Conservation (phyloP, 2,797 vertebrate species). For the Poeciliopsis paucimaculata region DNA sequence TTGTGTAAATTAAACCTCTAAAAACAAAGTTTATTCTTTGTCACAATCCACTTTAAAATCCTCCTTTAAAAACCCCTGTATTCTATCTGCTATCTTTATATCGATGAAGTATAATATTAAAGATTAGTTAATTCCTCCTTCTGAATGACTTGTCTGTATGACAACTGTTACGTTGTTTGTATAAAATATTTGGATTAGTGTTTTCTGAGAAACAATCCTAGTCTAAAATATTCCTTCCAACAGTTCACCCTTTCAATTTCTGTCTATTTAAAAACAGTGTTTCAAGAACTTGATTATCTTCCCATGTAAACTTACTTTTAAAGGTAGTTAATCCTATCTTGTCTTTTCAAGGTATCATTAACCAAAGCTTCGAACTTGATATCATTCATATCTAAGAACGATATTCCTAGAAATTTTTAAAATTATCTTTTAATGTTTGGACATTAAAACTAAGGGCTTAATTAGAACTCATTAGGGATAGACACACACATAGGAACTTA, state of each 20-base stretch:
- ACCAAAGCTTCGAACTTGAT: neutral
- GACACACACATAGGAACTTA: neutral
- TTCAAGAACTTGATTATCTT: neutral
- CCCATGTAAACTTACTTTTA: neutral
- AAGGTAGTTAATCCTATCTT: neutral
- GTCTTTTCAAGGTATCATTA: neutral
- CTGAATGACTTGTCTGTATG: neutral
- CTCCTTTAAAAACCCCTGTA: neutral
- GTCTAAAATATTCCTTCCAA: neutral
- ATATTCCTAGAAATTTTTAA: neutral
- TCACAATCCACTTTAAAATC: neutral
- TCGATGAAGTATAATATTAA: neutral
- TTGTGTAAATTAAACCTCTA: neutral
- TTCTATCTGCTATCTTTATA: neutral
- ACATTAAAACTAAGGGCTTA: neutral
- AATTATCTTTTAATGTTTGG: neutral
- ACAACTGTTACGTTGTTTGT: neutral
- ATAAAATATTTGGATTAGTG: neutral
- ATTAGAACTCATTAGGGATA: neutral
- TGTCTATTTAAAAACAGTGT: neutral
- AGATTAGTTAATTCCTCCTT: neutral
- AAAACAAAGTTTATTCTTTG: neutral
- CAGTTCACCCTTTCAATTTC: neutral
- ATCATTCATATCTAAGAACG: neutral
- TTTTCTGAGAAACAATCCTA: neutral